Evolutionary conservation across 2,113 vertebrate species (phyloP), one percentile per base, ranked within the genome.

Genomic region (Globicephala melas): DNA sequence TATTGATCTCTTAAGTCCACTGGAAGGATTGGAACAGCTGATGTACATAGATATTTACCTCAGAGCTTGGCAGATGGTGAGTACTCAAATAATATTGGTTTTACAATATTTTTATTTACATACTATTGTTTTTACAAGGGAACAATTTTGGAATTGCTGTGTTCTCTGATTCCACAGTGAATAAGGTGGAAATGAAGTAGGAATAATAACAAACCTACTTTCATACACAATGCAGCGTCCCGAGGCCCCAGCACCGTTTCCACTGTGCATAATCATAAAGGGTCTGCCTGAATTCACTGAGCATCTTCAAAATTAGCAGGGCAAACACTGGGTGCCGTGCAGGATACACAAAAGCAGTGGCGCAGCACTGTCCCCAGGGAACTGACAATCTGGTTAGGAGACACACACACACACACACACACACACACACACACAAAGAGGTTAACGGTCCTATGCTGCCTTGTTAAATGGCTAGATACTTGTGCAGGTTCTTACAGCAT

Each of bases 251-350:
- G 4, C 17, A 5, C 1, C 38, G 10, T 15, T 36, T 41, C 41
- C 3, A 13, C 50, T 0, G 2, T 14, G 3, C 79, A 0, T 18
- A 12, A 10, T 50, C 60, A 28, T 2, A 0, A 11, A 74, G 36
- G 1, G 11, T 38, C 21, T 12, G 41, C 20, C 79, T 50, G 44
- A 38, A 81, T 65, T 76, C 50, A 47, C 55, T 4, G 11, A n/a
- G 70, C 65, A 73, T 11, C 65, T 85, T 53, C 31, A 1, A 65
- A 58, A 65, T 50, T 31, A n/a, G 18, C 15, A 63, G 38, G 71
- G 60, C 86, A 82, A 58, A 71, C 26, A 8, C n/a, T 25, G 47
- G 18, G n/a, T 31, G 12, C 28, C 10, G 0, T 9, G 28, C 33
- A 70, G 62, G 91, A 31, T 7, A 62, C 58, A 89, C 36, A 33